Conservation (phyloP, 2,113 vertebrate genomes). For the Anhinga anhinga region DNA sequence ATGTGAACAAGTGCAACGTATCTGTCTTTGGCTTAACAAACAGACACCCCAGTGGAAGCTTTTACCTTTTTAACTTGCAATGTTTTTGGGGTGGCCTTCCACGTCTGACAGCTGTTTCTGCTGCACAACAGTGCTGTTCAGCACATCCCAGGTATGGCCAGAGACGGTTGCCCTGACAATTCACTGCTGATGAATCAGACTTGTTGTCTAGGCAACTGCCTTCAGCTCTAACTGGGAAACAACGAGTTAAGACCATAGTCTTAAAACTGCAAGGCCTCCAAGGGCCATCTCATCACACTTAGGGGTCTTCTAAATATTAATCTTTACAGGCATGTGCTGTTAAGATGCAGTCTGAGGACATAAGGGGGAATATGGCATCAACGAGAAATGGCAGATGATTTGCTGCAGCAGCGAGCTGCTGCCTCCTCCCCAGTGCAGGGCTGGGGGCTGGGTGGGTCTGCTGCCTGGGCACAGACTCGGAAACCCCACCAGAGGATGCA, state of each 20-base stretch:
- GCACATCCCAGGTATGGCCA: neutral
- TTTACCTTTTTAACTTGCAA: neutral
- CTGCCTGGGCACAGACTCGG: accelerated
- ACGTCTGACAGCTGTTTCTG: neutral
- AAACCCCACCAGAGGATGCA: accelerated
- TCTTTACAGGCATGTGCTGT: neutral
- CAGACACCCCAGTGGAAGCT: neutral
- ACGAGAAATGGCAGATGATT: neutral
- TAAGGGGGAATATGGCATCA: neutral
- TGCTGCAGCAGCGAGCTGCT: neutral
- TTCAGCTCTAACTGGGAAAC: neutral
- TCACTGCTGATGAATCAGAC: constrained; percentile 11
- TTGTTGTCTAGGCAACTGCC: constrained; percentile 55
- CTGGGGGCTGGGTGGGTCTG: accelerated
- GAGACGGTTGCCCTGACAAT: constrained; percentile 9
- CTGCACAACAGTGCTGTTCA: neutral
- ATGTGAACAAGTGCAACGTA: neutral
- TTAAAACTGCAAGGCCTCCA: neutral
- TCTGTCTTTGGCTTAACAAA: neutral
- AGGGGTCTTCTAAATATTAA: neutral
- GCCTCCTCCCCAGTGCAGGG: neutral
- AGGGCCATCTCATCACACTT: neutral
- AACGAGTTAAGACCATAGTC: neutral
- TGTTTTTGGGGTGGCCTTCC: neutral
- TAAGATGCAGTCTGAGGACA: neutral